phyloP scores from a whole-genome alignment of 2,797 vertebrate genomes.

The Tolypeutes matacus region DNA sequence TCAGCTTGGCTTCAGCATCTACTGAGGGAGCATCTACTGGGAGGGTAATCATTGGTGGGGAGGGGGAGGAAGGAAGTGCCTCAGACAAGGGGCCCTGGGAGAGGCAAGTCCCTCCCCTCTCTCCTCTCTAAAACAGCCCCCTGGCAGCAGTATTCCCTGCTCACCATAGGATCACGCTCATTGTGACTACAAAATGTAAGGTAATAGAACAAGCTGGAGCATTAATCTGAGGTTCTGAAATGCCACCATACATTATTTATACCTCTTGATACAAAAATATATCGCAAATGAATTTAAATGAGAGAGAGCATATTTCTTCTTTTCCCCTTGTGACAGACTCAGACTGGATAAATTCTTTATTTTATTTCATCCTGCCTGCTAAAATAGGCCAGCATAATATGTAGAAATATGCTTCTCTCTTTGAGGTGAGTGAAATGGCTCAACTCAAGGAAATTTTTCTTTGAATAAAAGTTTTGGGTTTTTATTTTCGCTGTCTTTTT shows the following conservation, averaged over 20 bases:
- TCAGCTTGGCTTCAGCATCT: neutral
- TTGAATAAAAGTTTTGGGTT: conserved; percentile 52
- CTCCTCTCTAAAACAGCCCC: neutral
- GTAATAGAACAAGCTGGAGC: neutral
- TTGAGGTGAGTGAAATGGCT: conserved; percentile 64
- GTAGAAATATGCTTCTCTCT: conserved; percentile 63
- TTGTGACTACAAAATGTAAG: neutral
- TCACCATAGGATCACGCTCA: rapidly evolving
- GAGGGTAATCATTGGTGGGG: neutral
- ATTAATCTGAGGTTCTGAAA: conserved; percentile 43
- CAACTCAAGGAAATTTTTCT: conserved; percentile 66
- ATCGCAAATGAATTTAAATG: conserved; percentile 73
- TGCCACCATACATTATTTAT: conserved; percentile 74
- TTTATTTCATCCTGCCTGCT: conserved; percentile 74
- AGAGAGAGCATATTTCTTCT: conserved; percentile 63
- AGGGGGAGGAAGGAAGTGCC: neutral
- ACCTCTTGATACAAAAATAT: conserved; percentile 59
- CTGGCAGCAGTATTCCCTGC: neutral
- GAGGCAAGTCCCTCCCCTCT: neutral
- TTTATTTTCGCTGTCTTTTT: conserved; percentile 63
- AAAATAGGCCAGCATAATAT: conserved; percentile 41
- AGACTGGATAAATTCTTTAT: conserved; percentile 67
- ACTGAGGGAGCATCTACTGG: neutral
- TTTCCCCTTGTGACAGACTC: conserved; percentile 52
- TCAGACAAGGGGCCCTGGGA: neutral